Base-by-base conservation (phyloP, 1,140 invertebrate genomes). In the Drosophila pallidifrons region DNA sequence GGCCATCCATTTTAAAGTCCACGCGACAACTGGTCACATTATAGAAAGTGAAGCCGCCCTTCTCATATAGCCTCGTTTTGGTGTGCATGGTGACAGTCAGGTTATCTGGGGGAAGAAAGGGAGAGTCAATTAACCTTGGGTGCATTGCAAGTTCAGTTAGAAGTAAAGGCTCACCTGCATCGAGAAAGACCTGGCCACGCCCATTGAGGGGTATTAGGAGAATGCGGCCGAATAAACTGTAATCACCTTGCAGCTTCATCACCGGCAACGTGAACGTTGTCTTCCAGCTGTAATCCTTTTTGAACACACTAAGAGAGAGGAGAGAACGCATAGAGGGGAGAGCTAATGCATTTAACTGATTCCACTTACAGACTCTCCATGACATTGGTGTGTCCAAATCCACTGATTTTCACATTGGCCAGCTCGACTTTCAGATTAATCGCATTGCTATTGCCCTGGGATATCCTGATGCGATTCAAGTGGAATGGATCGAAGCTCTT, bases 161-260 rank as follows among this genome's bases (percentile, higher is more conserved):
- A 6, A 64, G 7, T 2, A 2, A 30, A 13, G 5, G 7, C 69
- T 58, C 35, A 95, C 95, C 94, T 66, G 95, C 94, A 85, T 95
- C 95, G 76, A 96, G 94, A 93, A 95, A 95, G 64, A 95, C 95
- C 54, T 93, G 92, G 3, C 96, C 96, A 60, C 94, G 93, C 1
- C 96, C 96, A 67, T 95, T 94, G 28, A 96, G 91, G 1, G 96
- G 95, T 68, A 96, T 95, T 1, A 96, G 92, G 41, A 96, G 91
- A 81, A 96, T 96, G 81, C 95, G 94, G 6, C 95, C 96, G 73
- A 94, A 94, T 10, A 96, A 91, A 77, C 95, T 94, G 79, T 96
- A 96, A 38, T 95, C 94, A 2, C 95, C 95, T 81, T 96, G 95
- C 28, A 96, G 94, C 83, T 95, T 94, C 86, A 96, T 93, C 88